Evolutionary conservation across 2,113 vertebrate genomes (phyloP).

Genomic region (Larimichthys crocea): DNA sequence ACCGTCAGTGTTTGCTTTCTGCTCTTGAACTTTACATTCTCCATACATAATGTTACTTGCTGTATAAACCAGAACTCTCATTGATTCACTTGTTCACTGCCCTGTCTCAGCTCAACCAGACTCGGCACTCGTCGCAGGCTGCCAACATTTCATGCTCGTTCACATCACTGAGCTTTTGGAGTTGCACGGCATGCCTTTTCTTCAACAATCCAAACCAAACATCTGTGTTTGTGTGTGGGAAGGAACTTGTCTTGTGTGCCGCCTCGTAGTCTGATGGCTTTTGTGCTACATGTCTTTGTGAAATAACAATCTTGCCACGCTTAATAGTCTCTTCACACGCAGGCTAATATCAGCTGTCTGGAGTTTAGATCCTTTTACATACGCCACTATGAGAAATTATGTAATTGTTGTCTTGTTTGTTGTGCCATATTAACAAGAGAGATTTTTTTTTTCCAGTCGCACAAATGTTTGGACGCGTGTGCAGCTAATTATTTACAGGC

Average conservation of each 20-base stretch:
- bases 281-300: conserved; percentile 14
- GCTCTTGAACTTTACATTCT: neutral
- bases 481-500: neutral
- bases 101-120: conserved; percentile 15
- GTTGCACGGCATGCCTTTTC: conserved; percentile 41
- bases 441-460: neutral
- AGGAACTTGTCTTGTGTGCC: neutral
- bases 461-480: neutral
- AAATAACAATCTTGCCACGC: conserved; percentile 1
- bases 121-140: conserved; percentile 11
- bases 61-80: neutral
- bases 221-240: conserved; percentile 42
- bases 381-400: neutral
- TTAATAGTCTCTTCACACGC: conserved; percentile 19
- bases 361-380: conserved; percentile 12
- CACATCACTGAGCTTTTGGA: conserved; percentile 42
- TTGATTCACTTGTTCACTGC: conserved; percentile 14
- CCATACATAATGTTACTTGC: neutral
- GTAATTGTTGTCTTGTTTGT: conserved; percentile 7
- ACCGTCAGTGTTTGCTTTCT: neutral
- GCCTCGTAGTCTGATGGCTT: conserved; percentile 20
- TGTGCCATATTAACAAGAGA: conserved; percentile 2
- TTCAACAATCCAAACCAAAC: conserved; percentile 26
- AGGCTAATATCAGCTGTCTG: conserved; percentile 7
- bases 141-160: conserved; percentile 49